phyloP scores from a whole-genome alignment of 2,797 vertebrate genomes.

The Myoxocephalus aenaeus region DNA sequence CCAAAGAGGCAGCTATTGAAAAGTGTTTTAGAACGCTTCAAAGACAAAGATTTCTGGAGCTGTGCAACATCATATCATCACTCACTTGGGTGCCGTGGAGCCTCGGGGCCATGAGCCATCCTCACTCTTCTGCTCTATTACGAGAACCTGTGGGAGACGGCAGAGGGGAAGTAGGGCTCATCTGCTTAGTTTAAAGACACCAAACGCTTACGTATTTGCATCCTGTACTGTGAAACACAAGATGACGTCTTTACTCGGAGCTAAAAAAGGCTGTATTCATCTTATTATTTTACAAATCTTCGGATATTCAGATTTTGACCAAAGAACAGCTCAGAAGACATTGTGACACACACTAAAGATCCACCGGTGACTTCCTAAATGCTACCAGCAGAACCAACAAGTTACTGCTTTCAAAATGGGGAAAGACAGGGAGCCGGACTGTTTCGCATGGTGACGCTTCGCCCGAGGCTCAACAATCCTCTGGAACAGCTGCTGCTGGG shows the following conservation, averaged over 20 bases:
- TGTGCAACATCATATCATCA: constrained; percentile 46
- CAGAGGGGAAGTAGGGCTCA: constrained; percentile 31
- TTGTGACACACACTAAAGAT: neutral
- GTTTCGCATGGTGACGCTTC: constrained; percentile 38
- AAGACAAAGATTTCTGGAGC: constrained; percentile 2
- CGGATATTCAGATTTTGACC: neutral
- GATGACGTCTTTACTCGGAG: neutral
- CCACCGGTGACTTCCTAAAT: neutral
- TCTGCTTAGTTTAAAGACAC: constrained; percentile 34
- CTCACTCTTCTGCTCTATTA: constrained; percentile 98
- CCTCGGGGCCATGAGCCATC: constrained; percentile 97
- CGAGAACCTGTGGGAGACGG: constrained; percentile 88
- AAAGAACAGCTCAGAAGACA: neutral
- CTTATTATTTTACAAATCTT: neutral
- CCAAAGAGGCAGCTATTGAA: constrained; percentile 5
- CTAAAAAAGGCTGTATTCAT: neutral
- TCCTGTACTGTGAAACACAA: neutral
- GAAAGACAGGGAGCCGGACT: neutral
- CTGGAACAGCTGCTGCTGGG: constrained; percentile 41
- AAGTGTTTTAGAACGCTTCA: neutral
- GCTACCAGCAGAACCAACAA: neutral
- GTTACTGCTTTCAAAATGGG: neutral
- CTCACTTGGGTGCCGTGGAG: constrained; percentile 95
- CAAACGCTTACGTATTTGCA: neutral
- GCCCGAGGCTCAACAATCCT: constrained; percentile 25